Evolutionary conservation across 2,888 invertebrate species (phyloP).

Genomic region (Crematogaster levior): DNA sequence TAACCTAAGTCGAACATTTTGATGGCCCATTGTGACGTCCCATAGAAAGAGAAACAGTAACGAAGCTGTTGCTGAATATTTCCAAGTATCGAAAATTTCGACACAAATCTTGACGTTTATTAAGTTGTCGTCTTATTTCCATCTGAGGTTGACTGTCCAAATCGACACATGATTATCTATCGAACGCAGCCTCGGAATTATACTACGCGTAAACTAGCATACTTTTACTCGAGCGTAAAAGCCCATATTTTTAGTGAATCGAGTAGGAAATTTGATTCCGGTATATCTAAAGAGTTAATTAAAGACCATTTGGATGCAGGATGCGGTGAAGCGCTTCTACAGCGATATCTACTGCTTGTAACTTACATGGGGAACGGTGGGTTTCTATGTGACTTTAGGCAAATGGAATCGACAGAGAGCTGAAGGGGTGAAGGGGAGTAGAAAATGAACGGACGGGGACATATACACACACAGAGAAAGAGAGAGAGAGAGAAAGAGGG

Average conservation of each 20-base stretch:
- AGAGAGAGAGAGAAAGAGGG: too few species aligned
- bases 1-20: not conserved
- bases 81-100: not conserved
- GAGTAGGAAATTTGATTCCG: constrained; percentile 6
- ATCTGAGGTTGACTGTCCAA: not conserved
- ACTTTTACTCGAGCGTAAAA: constrained; percentile 2
- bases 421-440: not conserved
- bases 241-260: constrained; percentile 13
- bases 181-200: constrained; percentile 8
- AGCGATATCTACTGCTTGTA: constrained; percentile 37
- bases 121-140: not conserved
- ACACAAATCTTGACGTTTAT: not conserved
- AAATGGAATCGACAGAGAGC: constrained; percentile 58
- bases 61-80: not conserved
- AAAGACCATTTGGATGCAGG: constrained; percentile 35
- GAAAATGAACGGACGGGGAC: constrained; percentile 39
- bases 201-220: not conserved
- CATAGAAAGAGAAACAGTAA: not conserved
- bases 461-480: constrained; percentile 34
- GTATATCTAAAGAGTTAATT: constrained; percentile 37
- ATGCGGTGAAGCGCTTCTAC: constrained; percentile 21
- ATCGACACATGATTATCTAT: not conserved
- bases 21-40: not conserved
- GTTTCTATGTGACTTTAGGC: constrained; percentile 57
- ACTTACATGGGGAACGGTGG: constrained; percentile 49